A percentile compares a stretch with the other conserved stretches of the same genome.
Conservation (phyloP, 2,113 vertebrate species). For the Hyperopisus bebe region DNA sequence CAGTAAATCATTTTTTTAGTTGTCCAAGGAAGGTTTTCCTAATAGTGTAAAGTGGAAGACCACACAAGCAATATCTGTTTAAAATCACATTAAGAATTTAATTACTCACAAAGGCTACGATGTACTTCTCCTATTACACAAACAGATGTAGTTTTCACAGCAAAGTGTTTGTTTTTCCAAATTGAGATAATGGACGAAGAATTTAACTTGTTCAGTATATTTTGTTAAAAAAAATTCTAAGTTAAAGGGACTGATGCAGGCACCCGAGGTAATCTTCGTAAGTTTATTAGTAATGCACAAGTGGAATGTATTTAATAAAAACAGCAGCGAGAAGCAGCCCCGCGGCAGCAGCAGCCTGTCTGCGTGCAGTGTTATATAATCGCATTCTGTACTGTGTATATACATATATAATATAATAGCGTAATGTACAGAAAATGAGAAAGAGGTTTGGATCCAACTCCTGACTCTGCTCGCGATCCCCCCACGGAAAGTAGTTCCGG, state of each 20-base stretch:
- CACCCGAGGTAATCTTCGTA: neutral
- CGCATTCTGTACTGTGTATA: neutral
- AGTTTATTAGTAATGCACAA: conserved; percentile 4
- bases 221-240: neutral
- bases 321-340: neutral
- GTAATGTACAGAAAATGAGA: neutral
- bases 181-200: neutral
- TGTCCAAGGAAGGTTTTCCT: conserved; percentile 1
- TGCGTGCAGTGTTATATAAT: neutral
- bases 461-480: neutral
- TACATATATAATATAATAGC: neutral
- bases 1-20: conserved; percentile 33
- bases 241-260: neutral
- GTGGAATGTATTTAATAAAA: conserved; percentile 3
- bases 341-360: neutral
- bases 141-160: neutral
- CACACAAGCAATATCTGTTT: neutral
- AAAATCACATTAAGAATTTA: neutral
- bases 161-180: neutral
- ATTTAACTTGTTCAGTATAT: neutral
- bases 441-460: neutral
- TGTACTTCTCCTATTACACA: neutral
- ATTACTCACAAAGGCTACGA: neutral
- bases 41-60: too few relatives aligned
- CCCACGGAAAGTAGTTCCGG: neutral